phyloP scores from a whole-genome alignment of 2,888 invertebrate species.

The Phyto melanocephala region DNA sequence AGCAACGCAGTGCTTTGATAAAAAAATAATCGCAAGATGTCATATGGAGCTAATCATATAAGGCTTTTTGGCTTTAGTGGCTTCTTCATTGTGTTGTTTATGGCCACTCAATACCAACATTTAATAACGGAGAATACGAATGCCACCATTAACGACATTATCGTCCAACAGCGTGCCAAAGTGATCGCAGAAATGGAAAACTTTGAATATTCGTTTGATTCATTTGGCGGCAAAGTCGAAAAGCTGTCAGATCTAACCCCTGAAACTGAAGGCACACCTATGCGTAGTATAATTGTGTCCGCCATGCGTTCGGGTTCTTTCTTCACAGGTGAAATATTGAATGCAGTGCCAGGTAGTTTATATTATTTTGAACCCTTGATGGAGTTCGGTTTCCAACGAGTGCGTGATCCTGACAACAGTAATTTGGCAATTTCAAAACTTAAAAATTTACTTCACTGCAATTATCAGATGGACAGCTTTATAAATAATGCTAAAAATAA shows the following conservation, averaged over 20 bases:
- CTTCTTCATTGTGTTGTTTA: too few relatives aligned
- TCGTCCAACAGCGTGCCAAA: slow-evolving; percentile 80
- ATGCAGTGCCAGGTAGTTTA: slow-evolving; percentile 90
- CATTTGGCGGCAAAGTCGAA: slow-evolving; percentile 79
- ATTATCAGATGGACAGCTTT: slow-evolving; percentile 70
- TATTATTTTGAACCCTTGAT: slow-evolving; percentile 94
- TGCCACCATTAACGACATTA: slow-evolving; percentile 81
- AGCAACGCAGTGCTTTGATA: too few relatives aligned
- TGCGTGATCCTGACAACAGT: slow-evolving; percentile 86
- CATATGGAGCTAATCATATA: too few relatives aligned
- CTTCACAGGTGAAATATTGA: slow-evolving; percentile 91
- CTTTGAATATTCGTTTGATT: slow-evolving; percentile 82
- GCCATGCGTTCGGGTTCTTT: slow-evolving; percentile 96
- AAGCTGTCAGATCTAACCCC: slow-evolving; percentile 84
- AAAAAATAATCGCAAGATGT: too few relatives aligned
- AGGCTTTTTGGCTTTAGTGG: too few relatives aligned
- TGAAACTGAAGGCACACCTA: slow-evolving; percentile 84
- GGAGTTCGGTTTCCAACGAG: slow-evolving; percentile 89
- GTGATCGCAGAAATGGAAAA: slow-evolving; percentile 82
- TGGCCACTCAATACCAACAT: too few relatives aligned
- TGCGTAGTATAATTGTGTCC: slow-evolving; percentile 88
- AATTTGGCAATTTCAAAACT: slow-evolving; percentile 84
- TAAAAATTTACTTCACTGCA: slow-evolving; percentile 86
- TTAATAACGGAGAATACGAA: slow-evolving; percentile 74
- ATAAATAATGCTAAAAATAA: slow-evolving; percentile 82